Conservation (phyloP, 2,113 vertebrate genomes). For the Rattus rattus region DNA sequence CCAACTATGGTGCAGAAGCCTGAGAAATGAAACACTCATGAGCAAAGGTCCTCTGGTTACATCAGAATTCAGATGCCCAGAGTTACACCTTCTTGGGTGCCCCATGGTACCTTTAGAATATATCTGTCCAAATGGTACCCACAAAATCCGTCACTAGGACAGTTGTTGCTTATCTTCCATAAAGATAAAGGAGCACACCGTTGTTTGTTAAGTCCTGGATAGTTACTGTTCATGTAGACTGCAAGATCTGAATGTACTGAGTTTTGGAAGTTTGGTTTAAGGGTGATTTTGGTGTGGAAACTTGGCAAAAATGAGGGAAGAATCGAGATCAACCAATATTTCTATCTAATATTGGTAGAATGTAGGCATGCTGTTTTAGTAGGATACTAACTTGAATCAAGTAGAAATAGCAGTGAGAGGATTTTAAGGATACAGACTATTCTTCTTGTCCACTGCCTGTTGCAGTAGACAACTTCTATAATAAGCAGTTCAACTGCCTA, state of each 20-base stretch:
- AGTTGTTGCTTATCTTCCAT: neutral
- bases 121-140: neutral
- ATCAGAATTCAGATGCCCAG: neutral
- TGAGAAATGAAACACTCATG: neutral
- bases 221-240: neutral
- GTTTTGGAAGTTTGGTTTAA: neutral
- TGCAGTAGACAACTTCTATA: neutral
- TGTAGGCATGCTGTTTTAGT: neutral
- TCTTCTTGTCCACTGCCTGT: neutral
- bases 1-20: neutral
- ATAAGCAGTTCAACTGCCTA: neutral
- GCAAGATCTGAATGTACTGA: neutral
- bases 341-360: neutral
- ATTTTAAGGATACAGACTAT: neutral
- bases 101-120: neutral
- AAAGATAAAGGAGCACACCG: accelerated
- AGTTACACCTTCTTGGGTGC: neutral
- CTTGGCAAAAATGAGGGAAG: neutral
- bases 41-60: neutral
- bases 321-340: neutral
- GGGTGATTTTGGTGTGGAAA: neutral
- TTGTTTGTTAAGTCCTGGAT: neutral
- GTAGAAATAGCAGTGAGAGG: neutral
- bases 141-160: no score
- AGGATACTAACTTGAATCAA: neutral